These are phyloP conservation scores for Agapornis roseicollis DNA, from an alignment of 2,113 vertebrate genomes.

Conservation along the genomic window DNA sequence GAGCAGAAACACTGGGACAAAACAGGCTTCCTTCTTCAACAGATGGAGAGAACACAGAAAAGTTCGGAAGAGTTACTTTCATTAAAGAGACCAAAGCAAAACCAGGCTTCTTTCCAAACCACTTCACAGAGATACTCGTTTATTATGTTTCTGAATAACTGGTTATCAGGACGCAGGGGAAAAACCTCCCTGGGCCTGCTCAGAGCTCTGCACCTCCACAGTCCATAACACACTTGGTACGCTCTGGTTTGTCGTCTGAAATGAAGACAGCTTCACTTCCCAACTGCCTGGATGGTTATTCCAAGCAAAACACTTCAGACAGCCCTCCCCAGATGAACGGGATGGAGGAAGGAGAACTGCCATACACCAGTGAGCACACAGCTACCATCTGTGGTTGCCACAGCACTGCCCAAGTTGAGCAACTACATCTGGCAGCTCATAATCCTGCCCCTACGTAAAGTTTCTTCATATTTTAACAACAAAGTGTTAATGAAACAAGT, in stretches of 20 bases:
- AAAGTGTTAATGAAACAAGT: not conserved
- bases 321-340: not conserved
- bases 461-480: not conserved
- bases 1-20: not conserved
- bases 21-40: not conserved
- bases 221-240: not conserved
- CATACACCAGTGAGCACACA: not conserved
- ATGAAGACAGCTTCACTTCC: not conserved
- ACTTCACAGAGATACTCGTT: slow-evolving; percentile 10
- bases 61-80: not conserved
- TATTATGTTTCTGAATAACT: not conserved
- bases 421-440: not conserved
- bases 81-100: slow-evolving; percentile 4
- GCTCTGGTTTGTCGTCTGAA: not conserved
- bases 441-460: not conserved
- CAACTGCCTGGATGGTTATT: not conserved
- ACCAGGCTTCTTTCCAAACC: slow-evolving; percentile 31
- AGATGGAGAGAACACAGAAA: not conserved
- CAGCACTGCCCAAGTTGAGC: not conserved
- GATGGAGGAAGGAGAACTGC: not conserved
- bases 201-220: not conserved
- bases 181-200: not conserved
- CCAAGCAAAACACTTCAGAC: not conserved
- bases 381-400: not conserved
- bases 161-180: not conserved